Percentiles rank a stretch among this genome's conserved stretches.
These are phyloP conservation scores for Sardina pilchardus DNA, from an alignment of 2,113 vertebrate species.

Conservation along the genomic window DNA sequence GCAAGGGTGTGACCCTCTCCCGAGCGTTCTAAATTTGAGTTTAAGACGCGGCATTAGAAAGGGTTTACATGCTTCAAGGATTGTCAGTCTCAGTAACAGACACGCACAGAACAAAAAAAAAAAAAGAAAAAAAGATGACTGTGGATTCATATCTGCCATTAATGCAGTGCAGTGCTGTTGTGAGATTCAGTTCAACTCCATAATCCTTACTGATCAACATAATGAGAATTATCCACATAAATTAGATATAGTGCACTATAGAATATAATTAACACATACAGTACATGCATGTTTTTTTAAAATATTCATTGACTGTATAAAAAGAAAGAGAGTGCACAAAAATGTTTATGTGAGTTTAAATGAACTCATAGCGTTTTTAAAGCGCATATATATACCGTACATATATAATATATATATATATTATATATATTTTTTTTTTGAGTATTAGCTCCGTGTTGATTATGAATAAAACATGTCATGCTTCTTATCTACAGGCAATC, in stretches of 20 bases:
- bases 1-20: conserved; percentile 38
- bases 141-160: background rate
- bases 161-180: too few species aligned
- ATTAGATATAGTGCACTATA: background rate
- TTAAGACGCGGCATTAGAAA: conserved; percentile 5
- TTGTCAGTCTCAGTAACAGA: background rate
- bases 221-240: background rate
- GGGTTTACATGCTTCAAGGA: background rate
- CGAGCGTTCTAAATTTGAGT: conserved; percentile 40
- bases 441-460: background rate
- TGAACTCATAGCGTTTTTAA: background rate
- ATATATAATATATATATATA: too few species aligned
- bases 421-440: background rate
- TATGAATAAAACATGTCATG: background rate
- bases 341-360: background rate
- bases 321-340: background rate
- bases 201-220: background rate
- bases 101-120: background rate
- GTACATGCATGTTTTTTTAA: background rate
- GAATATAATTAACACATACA: background rate
- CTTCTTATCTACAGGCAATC: background rate
- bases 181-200: background rate
- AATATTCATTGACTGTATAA: background rate
- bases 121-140: too few species aligned
- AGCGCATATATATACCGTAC: background rate